phyloP scores from a whole-genome alignment of 2,888 invertebrate genomes.

The Phyllotreta cruciferae region DNA sequence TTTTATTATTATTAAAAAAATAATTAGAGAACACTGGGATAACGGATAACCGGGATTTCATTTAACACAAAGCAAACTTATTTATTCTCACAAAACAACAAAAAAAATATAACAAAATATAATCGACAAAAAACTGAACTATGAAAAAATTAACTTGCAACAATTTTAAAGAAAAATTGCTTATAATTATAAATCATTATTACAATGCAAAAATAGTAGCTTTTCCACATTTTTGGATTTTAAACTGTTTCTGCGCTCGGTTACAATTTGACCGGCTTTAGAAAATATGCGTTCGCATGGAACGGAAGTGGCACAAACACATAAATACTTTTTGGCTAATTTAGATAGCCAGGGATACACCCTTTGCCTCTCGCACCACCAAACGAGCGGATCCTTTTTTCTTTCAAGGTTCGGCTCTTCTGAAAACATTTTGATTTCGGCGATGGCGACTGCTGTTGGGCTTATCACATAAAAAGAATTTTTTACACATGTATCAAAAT shows the following conservation, averaged over 20 bases:
- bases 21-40: constrained; percentile 4
- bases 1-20: constrained; percentile 3
- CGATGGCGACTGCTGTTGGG: constrained; percentile 24
- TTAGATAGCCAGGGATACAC: constrained; percentile 20
- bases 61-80: no score
- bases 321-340: constrained; percentile 27
- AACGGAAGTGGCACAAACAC: constrained; percentile 9
- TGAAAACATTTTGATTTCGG: constrained; percentile 27
- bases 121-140: neutral
- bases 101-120: neutral
- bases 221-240: constrained; percentile 11
- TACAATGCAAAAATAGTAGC: neutral
- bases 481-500: constrained; percentile 20
- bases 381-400: constrained; percentile 29
- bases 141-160: constrained; percentile 2
- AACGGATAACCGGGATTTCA: constrained; percentile 3
- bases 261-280: constrained; percentile 18
- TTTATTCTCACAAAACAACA: constrained; percentile 3
- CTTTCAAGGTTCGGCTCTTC: constrained; percentile 27
- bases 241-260: neutral
- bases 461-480: constrained; percentile 11
- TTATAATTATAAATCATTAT: neutral
- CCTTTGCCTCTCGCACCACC: constrained; percentile 19
- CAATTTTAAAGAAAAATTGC: no score
- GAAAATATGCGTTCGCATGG: constrained; percentile 20